These are phyloP conservation scores for Drosophila pseudotakahashii DNA, from an alignment of 2,888 invertebrate species.

Conservation along the genomic window DNA sequence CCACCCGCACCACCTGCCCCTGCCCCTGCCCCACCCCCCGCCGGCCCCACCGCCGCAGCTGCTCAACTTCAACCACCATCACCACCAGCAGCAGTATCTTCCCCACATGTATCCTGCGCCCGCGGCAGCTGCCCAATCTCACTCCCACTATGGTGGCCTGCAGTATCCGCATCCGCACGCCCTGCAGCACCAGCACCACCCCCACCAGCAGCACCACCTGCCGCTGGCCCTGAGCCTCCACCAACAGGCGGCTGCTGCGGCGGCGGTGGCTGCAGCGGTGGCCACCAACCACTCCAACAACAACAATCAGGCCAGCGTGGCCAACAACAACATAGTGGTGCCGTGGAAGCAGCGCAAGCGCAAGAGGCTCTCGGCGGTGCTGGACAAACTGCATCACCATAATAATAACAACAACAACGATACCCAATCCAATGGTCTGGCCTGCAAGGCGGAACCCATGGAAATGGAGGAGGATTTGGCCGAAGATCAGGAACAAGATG, in stretches of 20 bases:
- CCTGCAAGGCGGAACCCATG: constrained; percentile 70
- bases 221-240: constrained; percentile 78
- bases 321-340: constrained; percentile 87
- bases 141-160: constrained; percentile 54
- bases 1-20: constrained; percentile 65
- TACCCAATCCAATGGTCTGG: constrained; percentile 51
- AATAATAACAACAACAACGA: constrained; percentile 82
- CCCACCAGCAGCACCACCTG: constrained; percentile 71
- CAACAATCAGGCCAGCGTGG: constrained; percentile 87
- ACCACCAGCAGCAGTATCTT: constrained; percentile 42
- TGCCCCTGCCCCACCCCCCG: constrained; percentile 65
- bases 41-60: constrained; percentile 61
- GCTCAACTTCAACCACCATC: constrained; percentile 40
- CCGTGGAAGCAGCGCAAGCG: constrained; percentile 90
- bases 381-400: constrained; percentile 89
- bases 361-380: constrained; percentile 91
- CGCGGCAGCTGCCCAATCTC: constrained; percentile 31
- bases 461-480: constrained; percentile 65
- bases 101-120: constrained; percentile 38
- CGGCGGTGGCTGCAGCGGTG: constrained; percentile 72
- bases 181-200: constrained; percentile 67
- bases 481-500: constrained; percentile 42
- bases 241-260: constrained; percentile 78
- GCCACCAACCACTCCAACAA: constrained; percentile 82
- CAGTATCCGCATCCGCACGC: constrained; percentile 68